Evolutionary conservation across 2,113 vertebrate species (phyloP), one percentile per base, ranked within the genome.

Genomic region (Scomber scombrus): DNA sequence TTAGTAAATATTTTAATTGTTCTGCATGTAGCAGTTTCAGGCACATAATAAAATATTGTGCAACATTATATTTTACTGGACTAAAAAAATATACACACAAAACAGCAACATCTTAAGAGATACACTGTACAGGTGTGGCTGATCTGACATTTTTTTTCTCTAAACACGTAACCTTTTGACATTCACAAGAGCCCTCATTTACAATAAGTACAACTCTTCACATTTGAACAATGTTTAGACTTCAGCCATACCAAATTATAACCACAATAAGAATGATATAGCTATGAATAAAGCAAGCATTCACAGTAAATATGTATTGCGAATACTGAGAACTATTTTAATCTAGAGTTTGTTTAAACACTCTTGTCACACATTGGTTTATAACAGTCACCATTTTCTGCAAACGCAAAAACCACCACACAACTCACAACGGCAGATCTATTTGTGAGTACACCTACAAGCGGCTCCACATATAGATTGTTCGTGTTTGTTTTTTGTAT

Each of bases 41-140:
- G 91, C 92, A 94, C 91, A 80, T 91, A 51, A 91, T 92, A 88
- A 91, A 91, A 92, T 90, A 90, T 85, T 93, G 92, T 93, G 89
- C 88, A 93, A 94, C 86, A 85, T 92, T 82, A 85, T 85, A 60
- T 92, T 85, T 84, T 79, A 87, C 73, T 75, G 65, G 64, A 86
- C 90, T 89, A 91, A 80, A 93, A 94, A 86, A 88, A 92, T 87
- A 93, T 77, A 91, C 83, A 93, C 50, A 91, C 51, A 79, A 85
- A 91, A 40, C 71, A 75, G 75, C 75, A 89, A 71, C 82, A 75
- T 91, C 66, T 89, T 51, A 57, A 90, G 80, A 88, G 69, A 82
- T 49, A 71, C 77, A 90, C 81, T 79, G 47, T 80, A 86, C 88
- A 89, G 56, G 69, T 72, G 87, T 89, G 76, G 72, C 85, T 46